Percentiles rank a stretch among this genome's conserved stretches.
phyloP scores from a whole-genome alignment of 2,113 vertebrate genomes.

The Megaptera novaeangliae region DNA sequence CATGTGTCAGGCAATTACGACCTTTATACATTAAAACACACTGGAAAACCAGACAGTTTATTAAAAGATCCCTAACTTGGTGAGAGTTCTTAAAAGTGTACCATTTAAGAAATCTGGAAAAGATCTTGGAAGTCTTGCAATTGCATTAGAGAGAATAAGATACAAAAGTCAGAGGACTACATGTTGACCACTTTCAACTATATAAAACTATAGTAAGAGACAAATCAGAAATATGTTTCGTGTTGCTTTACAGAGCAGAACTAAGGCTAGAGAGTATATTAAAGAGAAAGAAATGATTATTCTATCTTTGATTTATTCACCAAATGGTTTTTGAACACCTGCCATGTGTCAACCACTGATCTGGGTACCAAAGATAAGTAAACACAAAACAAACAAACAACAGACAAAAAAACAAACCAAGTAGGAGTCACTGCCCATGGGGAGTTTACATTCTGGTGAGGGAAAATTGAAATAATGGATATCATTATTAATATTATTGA shows the following conservation, averaged over 20 bases:
- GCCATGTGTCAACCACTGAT: neutral
- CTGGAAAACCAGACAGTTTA: neutral
- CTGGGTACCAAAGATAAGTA: neutral
- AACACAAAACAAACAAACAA: neutral
- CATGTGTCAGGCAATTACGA: neutral
- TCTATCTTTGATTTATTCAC: neutral
- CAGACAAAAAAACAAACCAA: neutral
- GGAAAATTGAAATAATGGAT: neutral
- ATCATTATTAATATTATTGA: neutral
- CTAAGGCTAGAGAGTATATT: neutral
- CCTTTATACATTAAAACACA: neutral
- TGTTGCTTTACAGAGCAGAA: neutral
- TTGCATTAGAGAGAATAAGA: neutral
- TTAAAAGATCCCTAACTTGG: neutral
- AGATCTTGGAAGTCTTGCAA: neutral
- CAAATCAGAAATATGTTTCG: neutral
- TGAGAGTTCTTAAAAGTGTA: neutral
- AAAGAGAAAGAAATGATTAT: neutral
- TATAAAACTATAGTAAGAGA: neutral
- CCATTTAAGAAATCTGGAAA: neutral
- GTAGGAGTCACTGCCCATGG: neutral
- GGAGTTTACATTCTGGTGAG: neutral
- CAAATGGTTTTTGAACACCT: neutral
- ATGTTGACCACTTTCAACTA: neutral
- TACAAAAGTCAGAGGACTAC: neutral